A percentile compares a stretch with the other conserved stretches of the same genome.
Conservation (phyloP, 2,797 vertebrate species). For the Vipera ursinii region DNA sequence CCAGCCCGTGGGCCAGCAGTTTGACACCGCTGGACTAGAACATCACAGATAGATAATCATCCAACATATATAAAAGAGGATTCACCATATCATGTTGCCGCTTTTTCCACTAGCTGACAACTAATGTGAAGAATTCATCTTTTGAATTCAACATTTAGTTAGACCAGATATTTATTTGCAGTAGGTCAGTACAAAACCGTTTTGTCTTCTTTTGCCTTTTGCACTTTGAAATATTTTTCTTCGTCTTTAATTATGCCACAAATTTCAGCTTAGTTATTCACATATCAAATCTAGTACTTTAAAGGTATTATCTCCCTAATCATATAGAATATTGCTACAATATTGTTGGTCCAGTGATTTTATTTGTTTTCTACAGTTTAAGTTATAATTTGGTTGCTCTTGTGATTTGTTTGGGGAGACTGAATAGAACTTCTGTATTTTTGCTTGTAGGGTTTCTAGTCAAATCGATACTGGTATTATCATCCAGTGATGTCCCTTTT, state of each 20-base stretch:
- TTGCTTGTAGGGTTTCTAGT: background rate
- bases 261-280: background rate
- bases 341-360: background rate
- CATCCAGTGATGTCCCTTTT: background rate
- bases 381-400: background rate
- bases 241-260: background rate
- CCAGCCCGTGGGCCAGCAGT: no score
- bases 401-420: background rate
- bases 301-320: background rate
- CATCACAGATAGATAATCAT: background rate
- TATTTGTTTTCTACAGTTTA: background rate
- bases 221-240: background rate
- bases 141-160: background rate
- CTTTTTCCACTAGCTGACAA: background rate
- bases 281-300: background rate
- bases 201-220: background rate
- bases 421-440: background rate
- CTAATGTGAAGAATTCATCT: background rate
- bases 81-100: background rate
- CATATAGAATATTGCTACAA: background rate
- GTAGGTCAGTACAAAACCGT: background rate
- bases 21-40: background rate
- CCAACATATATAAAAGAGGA: background rate
- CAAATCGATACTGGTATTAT: background rate
- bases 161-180: background rate